Percentiles rank a stretch among this genome's conserved stretches.
phyloP scores from a whole-genome alignment of 2,797 vertebrate genomes.

The Tangara arthus region DNA sequence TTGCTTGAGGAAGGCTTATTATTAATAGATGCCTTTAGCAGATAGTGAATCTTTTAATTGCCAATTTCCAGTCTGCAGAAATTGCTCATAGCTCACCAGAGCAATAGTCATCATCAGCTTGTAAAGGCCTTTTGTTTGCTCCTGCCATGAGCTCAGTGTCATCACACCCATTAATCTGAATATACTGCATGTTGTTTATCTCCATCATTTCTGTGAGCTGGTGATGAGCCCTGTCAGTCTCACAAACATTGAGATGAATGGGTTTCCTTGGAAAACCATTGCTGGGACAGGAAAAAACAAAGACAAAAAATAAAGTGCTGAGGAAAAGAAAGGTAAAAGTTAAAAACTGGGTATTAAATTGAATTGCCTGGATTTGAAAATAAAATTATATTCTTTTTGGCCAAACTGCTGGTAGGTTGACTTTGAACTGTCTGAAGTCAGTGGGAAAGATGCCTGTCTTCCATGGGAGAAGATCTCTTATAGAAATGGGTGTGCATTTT shows the following conservation, averaged over 20 bases:
- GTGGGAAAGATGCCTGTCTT: background rate
- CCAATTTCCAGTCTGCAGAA: conserved; percentile 24
- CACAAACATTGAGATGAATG: background rate
- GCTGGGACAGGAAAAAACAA: background rate
- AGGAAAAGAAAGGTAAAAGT: background rate
- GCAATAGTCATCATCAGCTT: background rate
- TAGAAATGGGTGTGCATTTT: background rate
- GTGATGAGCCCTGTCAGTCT: conserved; percentile 17
- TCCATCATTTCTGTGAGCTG: conserved; percentile 36
- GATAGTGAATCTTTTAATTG: conserved; percentile 14
- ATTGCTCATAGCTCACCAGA: background rate
- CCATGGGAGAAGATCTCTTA: background rate
- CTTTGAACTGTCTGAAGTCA: background rate
- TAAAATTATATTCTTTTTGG: background rate
- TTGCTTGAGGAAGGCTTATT: conserved; percentile 17
- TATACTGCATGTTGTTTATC: conserved; percentile 11
- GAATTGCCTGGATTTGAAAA: background rate
- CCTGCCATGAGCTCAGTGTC: conserved; percentile 10
- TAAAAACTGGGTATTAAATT: background rate
- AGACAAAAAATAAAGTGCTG: background rate
- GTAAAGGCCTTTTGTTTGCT: conserved; percentile 18
- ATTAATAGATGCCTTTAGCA: conserved; percentile 25
- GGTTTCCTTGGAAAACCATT: background rate
- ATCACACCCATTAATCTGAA: conserved; percentile 25
- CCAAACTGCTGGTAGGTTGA: background rate